Base-by-base conservation (phyloP, 2,888 invertebrate genomes). In the Gymnocheta viridis region DNA sequence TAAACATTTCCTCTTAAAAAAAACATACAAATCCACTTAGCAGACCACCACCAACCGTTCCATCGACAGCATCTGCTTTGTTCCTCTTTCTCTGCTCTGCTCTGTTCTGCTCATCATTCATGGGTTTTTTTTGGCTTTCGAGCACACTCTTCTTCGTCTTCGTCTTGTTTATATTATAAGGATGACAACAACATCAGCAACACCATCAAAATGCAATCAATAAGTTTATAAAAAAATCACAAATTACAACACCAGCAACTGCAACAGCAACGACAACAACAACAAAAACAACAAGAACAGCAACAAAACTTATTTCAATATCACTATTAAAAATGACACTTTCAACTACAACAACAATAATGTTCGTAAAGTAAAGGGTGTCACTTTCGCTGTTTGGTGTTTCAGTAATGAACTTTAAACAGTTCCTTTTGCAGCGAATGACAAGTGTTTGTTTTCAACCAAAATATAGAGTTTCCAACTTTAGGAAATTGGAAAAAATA, bases 11-110 rank as follows among this genome's bases (percentile, higher is more conserved):
- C 90, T 89, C 89, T 89, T 88, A 82, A 86, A 91, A 32, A 79
- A 88, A 90, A 90, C 90, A 90, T 88, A 90, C 91, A 90, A 90
- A 90, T 90, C 90, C 90, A 90, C 90, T 90, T 90, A 91, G 90
- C 86, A 84, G 87, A 84, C 86, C 85, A 86, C 86, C 86, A 79
- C 85, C 82, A 85, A 84, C 78, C 82, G 78, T 66, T 81, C 27
- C 66, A 70, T 56, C 66, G 64, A 24, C 74, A 82, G 76, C 82
- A 60, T 79, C 82, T 76, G 72, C 81, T 70, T 35, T 27, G n/a
- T 67, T 56, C 24, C 32, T 81, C 58, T 22, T 27, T 7, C 29
- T 38, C 29, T 51, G 22, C 47, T 14, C 22, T 22, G 4, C 41
- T 17, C 5, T 35, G 2, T 35, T 35, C 19, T 22, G 12, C 22